Evolutionary conservation across 2,888 invertebrate species (phyloP), one percentile per base, ranked within the genome.

Genomic region (Seira sanloemensis): DNA sequence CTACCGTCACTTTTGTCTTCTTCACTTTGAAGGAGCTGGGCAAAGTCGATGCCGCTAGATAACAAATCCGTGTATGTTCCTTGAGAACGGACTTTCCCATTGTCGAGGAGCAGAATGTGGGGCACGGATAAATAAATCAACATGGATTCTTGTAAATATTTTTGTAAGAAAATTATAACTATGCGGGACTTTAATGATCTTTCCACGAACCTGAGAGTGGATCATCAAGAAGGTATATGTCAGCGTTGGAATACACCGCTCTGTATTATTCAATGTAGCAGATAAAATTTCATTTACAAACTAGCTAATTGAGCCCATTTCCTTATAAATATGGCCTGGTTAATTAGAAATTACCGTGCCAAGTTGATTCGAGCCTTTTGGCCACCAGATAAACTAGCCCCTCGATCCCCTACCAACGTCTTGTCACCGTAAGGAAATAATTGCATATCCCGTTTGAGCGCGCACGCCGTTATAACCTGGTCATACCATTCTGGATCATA

Each of bases 141-240:
- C n/a, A n/a, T n/a, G n/a, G n/a, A n/a, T n/a, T n/a, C n/a, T n/a
- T n/a, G n/a, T n/a, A n/a, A n/a, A n/a, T n/a, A n/a, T n/a, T n/a
- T n/a, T n/a, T n/a, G n/a, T n/a, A n/a, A n/a, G n/a, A n/a, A n/a
- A n/a, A n/a, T n/a, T n/a, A n/a, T n/a, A n/a, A n/a, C n/a, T n/a
- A n/a, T n/a, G n/a, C n/a, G n/a, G n/a, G n/a, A n/a, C n/a, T n/a
- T n/a, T n/a, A n/a, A n/a, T n/a, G n/a, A n/a, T n/a, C n/a, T n/a
- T n/a, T n/a, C n/a, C n/a, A 92, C 97, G 95, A 50, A 98, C 92
- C 0, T 0, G 46, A 24, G 0, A 81, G 24, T 2, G 98, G 97
- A 92, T 98, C 98, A 91, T 98, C 98, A 76, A 98, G 92, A 65
- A 96, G 91, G 90, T 97, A 97, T 87, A 97, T 95, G 89, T 97